Conservation (phyloP, 1,140 invertebrate species). For the Neodiprion fabricii region DNA sequence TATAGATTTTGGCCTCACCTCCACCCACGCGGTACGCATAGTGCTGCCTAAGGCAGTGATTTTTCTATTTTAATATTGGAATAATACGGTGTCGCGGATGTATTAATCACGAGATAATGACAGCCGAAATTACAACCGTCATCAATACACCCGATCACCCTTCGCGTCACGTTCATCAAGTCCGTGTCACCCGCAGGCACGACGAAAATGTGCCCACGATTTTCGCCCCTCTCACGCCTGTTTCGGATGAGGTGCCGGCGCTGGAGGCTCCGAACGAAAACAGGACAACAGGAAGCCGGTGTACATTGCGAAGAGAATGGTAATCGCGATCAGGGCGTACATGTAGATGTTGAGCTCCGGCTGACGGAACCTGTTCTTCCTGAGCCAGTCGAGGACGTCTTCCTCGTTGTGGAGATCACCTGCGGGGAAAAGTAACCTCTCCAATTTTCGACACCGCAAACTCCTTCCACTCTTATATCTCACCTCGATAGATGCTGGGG, state of each 20-base stretch:
- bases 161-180: conserved; percentile 10
- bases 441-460: neutral
- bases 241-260: conserved; percentile 67
- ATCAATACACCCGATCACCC: conserved; percentile 10
- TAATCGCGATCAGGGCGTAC: conserved; percentile 88
- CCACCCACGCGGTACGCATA: too few relatives aligned
- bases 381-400: conserved; percentile 91
- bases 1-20: too few relatives aligned
- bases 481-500: conserved; percentile 93
- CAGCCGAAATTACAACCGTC: neutral
- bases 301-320: conserved; percentile 86
- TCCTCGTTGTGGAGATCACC: conserved; percentile 83
- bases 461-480: conserved; percentile 20
- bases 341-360: conserved; percentile 94
- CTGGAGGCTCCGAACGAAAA: conserved; percentile 73
- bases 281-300: conserved; percentile 91
- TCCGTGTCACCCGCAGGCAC: conserved; percentile 1
- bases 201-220: neutral
- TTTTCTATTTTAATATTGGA: neutral
- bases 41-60: neutral
- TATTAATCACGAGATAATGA: neutral
- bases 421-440: conserved; percentile 50
- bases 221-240: conserved; percentile 62
- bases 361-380: conserved; percentile 91
- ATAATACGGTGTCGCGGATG: neutral